These are phyloP conservation scores for Danio rerio DNA, from an alignment of 2,113 vertebrate species.

Conservation along the genomic window DNA sequence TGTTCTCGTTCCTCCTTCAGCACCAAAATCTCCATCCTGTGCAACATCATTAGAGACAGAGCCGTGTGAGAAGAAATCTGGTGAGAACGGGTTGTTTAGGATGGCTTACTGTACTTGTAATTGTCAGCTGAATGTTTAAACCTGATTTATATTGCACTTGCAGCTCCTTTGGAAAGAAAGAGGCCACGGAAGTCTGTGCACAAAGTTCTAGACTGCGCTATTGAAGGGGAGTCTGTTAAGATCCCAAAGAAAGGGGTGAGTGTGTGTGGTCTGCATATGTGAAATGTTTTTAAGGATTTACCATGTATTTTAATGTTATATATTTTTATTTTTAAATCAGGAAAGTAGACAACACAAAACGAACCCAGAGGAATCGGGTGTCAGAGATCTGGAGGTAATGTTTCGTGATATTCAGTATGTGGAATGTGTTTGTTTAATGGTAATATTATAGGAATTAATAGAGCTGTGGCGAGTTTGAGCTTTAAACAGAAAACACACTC, in stretches of 20 bases:
- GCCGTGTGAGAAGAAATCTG: conserved; percentile 40
- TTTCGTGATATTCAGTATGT: too few relatives aligned
- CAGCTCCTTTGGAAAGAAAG: conserved; percentile 78
- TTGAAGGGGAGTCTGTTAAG: conserved; percentile 86
- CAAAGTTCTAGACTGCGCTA: conserved; percentile 85
- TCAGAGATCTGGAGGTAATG: conserved; percentile 69
- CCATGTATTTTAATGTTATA: background rate
- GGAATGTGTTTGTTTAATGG: too few relatives aligned
- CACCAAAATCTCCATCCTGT: conserved; percentile 29
- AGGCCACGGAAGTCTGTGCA: conserved; percentile 89
- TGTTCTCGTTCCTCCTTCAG: conserved; percentile 35
- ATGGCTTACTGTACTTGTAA: background rate
- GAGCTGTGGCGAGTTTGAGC: too few relatives aligned
- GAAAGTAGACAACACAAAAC: conserved; percentile 62
- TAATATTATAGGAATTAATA: too few relatives aligned
- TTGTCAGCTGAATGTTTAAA: background rate
- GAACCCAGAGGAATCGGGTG: conserved; percentile 61
- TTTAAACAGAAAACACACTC: too few relatives aligned
- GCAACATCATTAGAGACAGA: conserved; percentile 33
- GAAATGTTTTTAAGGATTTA: background rate
- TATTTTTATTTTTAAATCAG: conserved; percentile 51
- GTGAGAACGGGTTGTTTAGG: background rate
- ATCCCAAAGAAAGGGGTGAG: conserved; percentile 83
- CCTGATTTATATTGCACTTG: background rate
- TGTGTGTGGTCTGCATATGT: background rate